phyloP scores from a whole-genome alignment of 1,140 invertebrate species.

The Bilobella aurantiaca region DNA sequence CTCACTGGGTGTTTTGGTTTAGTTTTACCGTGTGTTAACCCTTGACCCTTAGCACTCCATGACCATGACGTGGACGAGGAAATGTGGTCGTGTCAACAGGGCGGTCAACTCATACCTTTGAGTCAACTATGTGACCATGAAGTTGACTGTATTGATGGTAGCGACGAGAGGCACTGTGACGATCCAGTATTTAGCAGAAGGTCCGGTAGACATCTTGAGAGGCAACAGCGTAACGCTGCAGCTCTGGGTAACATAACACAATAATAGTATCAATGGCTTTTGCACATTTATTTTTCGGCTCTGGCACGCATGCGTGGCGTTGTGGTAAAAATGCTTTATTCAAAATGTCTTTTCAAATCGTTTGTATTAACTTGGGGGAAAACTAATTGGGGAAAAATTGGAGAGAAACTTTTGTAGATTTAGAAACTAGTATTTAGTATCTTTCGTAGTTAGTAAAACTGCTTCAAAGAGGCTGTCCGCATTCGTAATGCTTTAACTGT shows the following conservation, averaged over 20 bases:
- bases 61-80: not conserved
- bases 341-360: no score
- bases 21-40: conserved; percentile 4
- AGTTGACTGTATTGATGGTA: conserved; percentile 57
- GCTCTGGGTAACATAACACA: not conserved
- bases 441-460: no score
- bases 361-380: no score
- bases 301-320: no score
- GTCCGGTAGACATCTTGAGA: not conserved
- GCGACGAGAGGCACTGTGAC: conserved; percentile 42
- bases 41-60: not conserved
- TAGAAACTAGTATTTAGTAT: no score
- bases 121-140: conserved; percentile 55
- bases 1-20: not conserved
- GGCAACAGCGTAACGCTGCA: not conserved
- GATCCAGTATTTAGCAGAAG: not conserved
- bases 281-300: no score
- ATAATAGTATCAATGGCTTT: no score
- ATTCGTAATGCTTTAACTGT: no score
- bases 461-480: no score
- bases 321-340: no score
- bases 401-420: no score
- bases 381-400: no score
- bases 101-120: conserved; percentile 50
- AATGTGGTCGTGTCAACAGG: conserved; percentile 45